These are phyloP conservation scores for Saxidomus purpurata DNA, from an alignment of 1,140 invertebrate species.

Conservation along the genomic window DNA sequence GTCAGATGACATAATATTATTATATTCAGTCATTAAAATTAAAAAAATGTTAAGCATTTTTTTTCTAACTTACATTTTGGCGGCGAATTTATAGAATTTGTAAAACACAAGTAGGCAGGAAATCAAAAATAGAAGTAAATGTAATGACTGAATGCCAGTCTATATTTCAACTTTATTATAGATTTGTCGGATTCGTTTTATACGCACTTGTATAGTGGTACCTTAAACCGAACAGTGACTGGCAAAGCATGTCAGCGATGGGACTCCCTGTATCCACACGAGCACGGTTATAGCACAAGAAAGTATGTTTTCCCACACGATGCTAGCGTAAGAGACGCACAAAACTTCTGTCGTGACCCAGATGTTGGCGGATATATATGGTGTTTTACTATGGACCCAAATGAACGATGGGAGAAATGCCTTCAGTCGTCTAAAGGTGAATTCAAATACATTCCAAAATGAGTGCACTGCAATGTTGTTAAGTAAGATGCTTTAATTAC, in stretches of 20 bases:
- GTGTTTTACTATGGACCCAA: background rate
- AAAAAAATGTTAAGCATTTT: no score
- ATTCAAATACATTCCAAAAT: no score
- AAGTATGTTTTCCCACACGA: background rate
- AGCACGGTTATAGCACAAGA: background rate
- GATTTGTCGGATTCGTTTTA: background rate
- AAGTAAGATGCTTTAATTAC: no score
- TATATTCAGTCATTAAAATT: no score
- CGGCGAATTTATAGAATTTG: no score
- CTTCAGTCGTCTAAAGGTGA: background rate
- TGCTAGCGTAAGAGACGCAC: background rate
- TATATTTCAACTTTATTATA: background rate
- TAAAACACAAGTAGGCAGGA: no score
- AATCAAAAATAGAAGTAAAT: no score
- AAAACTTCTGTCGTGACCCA: constrained; percentile 15
- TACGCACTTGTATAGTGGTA: background rate
- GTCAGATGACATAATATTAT: no score
- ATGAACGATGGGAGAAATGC: background rate
- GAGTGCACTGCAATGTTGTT: no score
- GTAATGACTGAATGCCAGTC: no score
- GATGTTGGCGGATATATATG: background rate
- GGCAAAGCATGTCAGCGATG: constrained; percentile 17
- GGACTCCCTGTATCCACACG: background rate
- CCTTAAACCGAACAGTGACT: background rate
- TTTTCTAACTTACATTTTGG: no score